Base-by-base conservation (phyloP, 2,113 vertebrate species). In the Oncorhynchus masou region DNA sequence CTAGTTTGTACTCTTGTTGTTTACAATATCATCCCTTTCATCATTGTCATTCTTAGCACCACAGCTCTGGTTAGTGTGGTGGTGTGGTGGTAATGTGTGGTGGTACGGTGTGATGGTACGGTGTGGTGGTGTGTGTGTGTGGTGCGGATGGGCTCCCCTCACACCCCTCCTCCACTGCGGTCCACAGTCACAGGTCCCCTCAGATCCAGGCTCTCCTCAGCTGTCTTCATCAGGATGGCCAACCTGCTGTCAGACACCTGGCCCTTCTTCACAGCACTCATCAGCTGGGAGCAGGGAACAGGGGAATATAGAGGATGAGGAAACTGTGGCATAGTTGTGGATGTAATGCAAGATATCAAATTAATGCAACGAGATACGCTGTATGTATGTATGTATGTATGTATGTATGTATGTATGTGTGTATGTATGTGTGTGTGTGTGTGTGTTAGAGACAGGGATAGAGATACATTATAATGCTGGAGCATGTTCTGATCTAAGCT, bases 211-310 rank as follows among this genome's bases (percentile, higher is more conserved):
- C 95, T 97, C 85, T 99, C 97, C 89, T 99, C 98, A 0, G 94
- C 97, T 0, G 93, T 93, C 89, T 97, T 99, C 96, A 99, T 94
- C 11, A 99, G 94, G 22, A 97, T 96, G 9, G 97, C 97, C 74
- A 99, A 92, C 0, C 97, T 92, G 92, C 96, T 99, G 76, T 96
- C 95, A 0, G 97, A 98, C 75, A 99, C 94, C 0, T 94, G 94
- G 12, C 98, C 98, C 90, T 98, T 97, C 88, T 97, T 96, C 79
- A 99, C 93, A 0, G 97, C 98, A 1, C 95, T 98, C 98, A 99
- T 99, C 68, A 99, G 95, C 97, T 99, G 81, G 49, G 60, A 64
- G 51, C 51, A 54, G 51, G 15, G 4, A 54, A 54, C 19, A 62
- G 20, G 59, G 59, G 8, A 45, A 45, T 11, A 45, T 4, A 13